Base-by-base conservation (phyloP, 1,140 invertebrate genomes). In the Galleria mellonella region DNA sequence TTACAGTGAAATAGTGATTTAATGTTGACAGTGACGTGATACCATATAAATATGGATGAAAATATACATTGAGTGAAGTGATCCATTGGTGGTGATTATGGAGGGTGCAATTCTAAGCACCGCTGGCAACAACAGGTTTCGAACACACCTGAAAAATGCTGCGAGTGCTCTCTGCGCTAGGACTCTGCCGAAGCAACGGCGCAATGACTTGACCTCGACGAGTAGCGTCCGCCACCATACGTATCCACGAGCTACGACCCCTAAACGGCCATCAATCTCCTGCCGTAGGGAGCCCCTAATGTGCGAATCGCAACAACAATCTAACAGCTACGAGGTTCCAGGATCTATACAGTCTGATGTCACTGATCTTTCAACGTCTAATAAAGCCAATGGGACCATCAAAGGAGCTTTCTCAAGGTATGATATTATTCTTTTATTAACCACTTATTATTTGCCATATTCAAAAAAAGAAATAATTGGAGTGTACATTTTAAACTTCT, bases 81-180 rank as follows among this genome's bases (percentile, higher is more conserved):
- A 40, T 29, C 14, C 31, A 36, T 17, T 43, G 43, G 30, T 47
- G 29, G 23, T 55, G 45, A 77, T 60, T 46, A 87, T 87, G 86
- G 86, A 87, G 67, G 78, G 84, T 69, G 83, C 83, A 40, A 64
- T 87, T 27, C 60, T 87, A 48, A 83, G 72, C 67, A 68, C 75
- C 53, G 69, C 73, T 38, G 74, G 68, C 47, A 79, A 72, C 43
- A 76, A 66, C 37, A 74, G 76, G 66, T 78, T 87, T 50, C 67
- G 81, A 41, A 68, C 76, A 14, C 79, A 83, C 51, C 53, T 84
- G 49, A 85, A 84, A 59, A 87, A 84, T 72, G 84, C 81, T 14
- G 82, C 81, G 4, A 86, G 72, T 47, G 72, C 81, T 3, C 51
- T 87, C 36, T 86, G 83, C 63, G 71, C 83, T 4, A 58, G 79